phyloP scores from a whole-genome alignment of 2,797 vertebrate species.

The Avahi laniger region DNA sequence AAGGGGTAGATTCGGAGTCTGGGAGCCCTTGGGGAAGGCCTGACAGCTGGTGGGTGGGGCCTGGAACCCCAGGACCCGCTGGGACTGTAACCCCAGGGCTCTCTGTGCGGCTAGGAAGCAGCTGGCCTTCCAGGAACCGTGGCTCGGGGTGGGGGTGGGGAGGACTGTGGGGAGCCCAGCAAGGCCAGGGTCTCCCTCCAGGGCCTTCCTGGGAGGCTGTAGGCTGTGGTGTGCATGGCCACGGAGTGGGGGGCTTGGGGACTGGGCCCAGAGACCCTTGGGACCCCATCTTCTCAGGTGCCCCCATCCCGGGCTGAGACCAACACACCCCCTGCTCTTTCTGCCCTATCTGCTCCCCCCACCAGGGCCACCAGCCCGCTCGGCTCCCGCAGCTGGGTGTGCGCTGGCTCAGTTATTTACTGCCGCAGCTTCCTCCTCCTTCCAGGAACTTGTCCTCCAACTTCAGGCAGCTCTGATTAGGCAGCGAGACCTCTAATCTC shows the following conservation, averaged over 20 bases:
- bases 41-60: fast-evolving
- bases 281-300: not conserved
- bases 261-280: not conserved
- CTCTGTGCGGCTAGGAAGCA: conserved; percentile 21
- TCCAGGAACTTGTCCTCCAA: conserved; percentile 86
- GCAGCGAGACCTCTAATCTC: conserved; percentile 85
- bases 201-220: not conserved
- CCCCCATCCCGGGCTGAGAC: not conserved
- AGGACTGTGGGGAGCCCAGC: not conserved
- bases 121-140: conserved; percentile 60
- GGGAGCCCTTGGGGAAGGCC: not conserved
- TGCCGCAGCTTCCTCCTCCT: conserved; percentile 84
- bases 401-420: conserved; percentile 83
- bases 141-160: not conserved
- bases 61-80: not conserved
- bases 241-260: not conserved
- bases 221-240: fast-evolving
- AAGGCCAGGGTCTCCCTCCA: not conserved
- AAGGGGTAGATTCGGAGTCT: not conserved
- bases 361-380: not conserved
- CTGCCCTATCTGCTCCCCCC: not conserved
- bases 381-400: conserved; percentile 16
- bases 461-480: conserved; percentile 84
- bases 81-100: not conserved
- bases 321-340: not conserved